These are phyloP conservation scores for Metalampra italica DNA, from an alignment of 2,888 invertebrate genomes.

Conservation along the genomic window DNA sequence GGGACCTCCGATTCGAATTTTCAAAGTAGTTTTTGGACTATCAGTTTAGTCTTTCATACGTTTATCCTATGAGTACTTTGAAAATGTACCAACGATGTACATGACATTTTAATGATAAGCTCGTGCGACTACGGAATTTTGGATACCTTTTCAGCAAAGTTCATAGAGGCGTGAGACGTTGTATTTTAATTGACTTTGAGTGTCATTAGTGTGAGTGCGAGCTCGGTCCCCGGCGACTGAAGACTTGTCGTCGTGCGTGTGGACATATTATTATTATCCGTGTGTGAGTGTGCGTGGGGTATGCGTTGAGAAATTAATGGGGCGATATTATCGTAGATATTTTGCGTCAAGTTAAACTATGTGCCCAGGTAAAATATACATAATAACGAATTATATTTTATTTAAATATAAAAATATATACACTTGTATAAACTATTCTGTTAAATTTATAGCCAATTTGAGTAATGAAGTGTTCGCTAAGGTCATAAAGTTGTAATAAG, in stretches of 20 bases:
- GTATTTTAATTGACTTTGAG: conserved; percentile 24
- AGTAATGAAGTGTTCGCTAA: neutral
- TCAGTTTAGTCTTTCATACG: conserved; percentile 8
- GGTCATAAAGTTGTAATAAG: neutral
- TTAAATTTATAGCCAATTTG: conserved; percentile 18
- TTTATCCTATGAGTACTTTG: conserved; percentile 38
- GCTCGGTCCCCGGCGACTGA: conserved; percentile 18
- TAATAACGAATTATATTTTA: conserved; percentile 26
- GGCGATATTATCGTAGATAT: conserved; percentile 47
- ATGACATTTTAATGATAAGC: conserved; percentile 2
- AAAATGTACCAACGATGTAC: conserved; percentile 9
- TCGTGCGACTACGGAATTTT: conserved; percentile 41
- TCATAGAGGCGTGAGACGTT: conserved; percentile 25
- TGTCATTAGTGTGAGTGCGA: conserved; percentile 16
- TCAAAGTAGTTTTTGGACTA: conserved; percentile 38
- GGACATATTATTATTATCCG: conserved; percentile 16
- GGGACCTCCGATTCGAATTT: conserved; percentile 14
- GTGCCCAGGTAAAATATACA: conserved; percentile 38
- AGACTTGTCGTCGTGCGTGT: conserved; percentile 25
- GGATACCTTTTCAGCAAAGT: conserved; percentile 43
- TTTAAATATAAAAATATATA: conserved; percentile 22
- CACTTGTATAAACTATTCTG: conserved; percentile 17
- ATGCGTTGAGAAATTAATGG: conserved; percentile 22
- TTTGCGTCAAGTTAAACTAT: conserved; percentile 43
- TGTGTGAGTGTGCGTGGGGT: conserved; percentile 31